Evolutionary conservation across 1,140 invertebrate genomes (phyloP), one percentile per base, ranked within the genome.

Genomic region (Lithobius niger): DNA sequence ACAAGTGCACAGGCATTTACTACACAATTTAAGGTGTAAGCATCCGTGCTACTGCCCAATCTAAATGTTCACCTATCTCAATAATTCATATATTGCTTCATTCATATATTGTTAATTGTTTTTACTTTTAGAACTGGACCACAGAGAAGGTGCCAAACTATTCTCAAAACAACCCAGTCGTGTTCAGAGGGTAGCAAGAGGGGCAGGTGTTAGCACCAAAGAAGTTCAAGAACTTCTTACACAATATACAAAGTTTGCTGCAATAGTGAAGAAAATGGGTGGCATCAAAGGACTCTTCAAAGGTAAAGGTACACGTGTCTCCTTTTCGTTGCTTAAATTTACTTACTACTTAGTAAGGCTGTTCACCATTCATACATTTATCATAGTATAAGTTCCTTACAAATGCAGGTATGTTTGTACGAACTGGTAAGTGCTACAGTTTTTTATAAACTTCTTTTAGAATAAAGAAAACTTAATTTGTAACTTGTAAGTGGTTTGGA

Each of bases 181-280:
- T 60, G 77, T 88, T 13, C 74, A 80, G 3, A 77, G 97, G 65
- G 93, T 99, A 3, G 94, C 97, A 0, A 81, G 89, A 68, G 97
- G 97, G 24, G 82, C 94, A 22, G 96, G 96, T 24, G 93, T 97
- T 3, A 90, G 89, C 3, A 84, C 92, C 66, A 80, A 85, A 63
- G 97, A 99, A 75, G 97, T 99, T 0, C 93, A 96, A 75, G 96
- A 99, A 66, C 77, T 99, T 15, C 86, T 99, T 56, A 82, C 86
- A 4, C 97, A 99, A 68, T 99, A 99, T 69, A 98, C 94, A 28
- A 99, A 99, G 72, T 99, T 99, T 74, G 93, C 97, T 51, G 95
- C 92, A 22, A 93, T 99, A 57, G 96, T 99, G 0, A 99, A 99
- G 71, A 98, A 98, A 75, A 99, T 99, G 96, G 97, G 97, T 52